Evolutionary conservation across 2,888 invertebrate species (phyloP).

Genomic region (Tryphoninae sp.): DNA sequence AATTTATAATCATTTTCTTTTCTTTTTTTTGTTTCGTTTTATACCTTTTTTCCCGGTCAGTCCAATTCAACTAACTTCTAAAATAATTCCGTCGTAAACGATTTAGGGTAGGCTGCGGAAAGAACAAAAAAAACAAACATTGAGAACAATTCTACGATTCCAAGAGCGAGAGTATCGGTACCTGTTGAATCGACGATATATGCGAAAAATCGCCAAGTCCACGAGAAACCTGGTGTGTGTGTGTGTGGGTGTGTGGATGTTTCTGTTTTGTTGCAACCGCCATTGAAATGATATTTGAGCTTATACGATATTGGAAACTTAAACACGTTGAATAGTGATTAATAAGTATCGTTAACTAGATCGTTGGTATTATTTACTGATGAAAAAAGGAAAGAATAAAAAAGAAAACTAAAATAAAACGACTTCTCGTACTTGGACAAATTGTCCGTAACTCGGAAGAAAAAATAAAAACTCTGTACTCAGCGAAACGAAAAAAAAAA

Average conservation of each 20-base stretch:
- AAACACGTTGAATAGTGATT: slow-evolving; percentile 64
- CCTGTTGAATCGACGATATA: slow-evolving; percentile 54
- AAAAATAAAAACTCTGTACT: slow-evolving; percentile 15
- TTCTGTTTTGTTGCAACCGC: slow-evolving; percentile 23
- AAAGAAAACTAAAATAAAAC: background rate
- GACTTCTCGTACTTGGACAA: slow-evolving; percentile 43
- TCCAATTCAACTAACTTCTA: slow-evolving; percentile 34
- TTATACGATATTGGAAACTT: slow-evolving; percentile 60
- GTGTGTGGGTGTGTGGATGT: slow-evolving; percentile 6
- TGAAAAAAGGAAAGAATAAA: slow-evolving; percentile 32
- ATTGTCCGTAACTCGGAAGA: slow-evolving; percentile 20
- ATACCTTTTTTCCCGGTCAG: slow-evolving; percentile 26
- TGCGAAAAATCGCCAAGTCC: slow-evolving; percentile 38
- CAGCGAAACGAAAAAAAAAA: slow-evolving; percentile 28
- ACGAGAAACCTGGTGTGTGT: background rate
- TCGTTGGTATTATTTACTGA: slow-evolving; percentile 61
- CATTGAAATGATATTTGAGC: slow-evolving; percentile 60
- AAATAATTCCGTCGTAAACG: slow-evolving; percentile 32
- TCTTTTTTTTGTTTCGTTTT: slow-evolving; percentile 2
- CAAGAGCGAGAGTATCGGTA: slow-evolving; percentile 39
- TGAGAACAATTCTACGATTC: slow-evolving; percentile 19
- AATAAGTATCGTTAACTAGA: slow-evolving; percentile 58
- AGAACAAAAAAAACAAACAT: slow-evolving; percentile 9
- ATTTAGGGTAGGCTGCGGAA: slow-evolving; percentile 29
- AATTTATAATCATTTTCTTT: slow-evolving; percentile 65